Percentiles rank a stretch among this genome's conserved stretches.
These are phyloP conservation scores for Pelobates fuscus DNA, from an alignment of 2,113 vertebrate genomes.

Conservation along the genomic window DNA sequence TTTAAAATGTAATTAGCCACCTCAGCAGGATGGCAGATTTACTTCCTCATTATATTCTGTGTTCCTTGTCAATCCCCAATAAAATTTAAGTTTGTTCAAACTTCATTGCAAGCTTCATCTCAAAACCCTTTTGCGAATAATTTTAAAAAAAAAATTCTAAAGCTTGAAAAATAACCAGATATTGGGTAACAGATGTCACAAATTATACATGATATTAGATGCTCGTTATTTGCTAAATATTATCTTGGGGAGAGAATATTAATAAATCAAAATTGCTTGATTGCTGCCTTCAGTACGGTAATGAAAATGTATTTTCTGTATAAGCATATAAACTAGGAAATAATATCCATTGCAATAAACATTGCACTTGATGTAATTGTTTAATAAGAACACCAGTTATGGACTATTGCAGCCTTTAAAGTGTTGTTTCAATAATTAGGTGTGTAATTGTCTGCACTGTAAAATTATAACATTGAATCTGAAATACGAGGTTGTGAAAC, in stretches of 20 bases:
- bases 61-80: conserved; percentile 45
- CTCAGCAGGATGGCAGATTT: conserved; percentile 29
- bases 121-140: conserved; percentile 31
- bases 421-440: conserved; percentile 26
- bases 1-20: conserved; percentile 33
- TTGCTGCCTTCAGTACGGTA: conserved; percentile 13
- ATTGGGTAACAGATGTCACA: conserved; percentile 42
- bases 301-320: conserved; percentile 32
- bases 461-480: background rate
- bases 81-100: conserved; percentile 40
- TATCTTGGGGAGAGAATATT: conserved; percentile 38
- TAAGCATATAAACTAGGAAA: conserved; percentile 31
- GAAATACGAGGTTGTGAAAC: background rate
- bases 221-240: conserved; percentile 48
- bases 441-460: conserved; percentile 12
- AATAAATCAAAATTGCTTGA: conserved; percentile 44
- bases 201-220: conserved; percentile 42
- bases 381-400: conserved; percentile 10
- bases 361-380: conserved; percentile 6
- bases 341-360: conserved; percentile 33
- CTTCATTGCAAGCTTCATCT: conserved; percentile 6
- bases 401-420: conserved; percentile 1
- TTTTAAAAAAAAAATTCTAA: no score
- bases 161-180: conserved; percentile 41
- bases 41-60: conserved; percentile 43